Conservation (phyloP, 2,797 vertebrate species). For the Ciconia nigra region DNA sequence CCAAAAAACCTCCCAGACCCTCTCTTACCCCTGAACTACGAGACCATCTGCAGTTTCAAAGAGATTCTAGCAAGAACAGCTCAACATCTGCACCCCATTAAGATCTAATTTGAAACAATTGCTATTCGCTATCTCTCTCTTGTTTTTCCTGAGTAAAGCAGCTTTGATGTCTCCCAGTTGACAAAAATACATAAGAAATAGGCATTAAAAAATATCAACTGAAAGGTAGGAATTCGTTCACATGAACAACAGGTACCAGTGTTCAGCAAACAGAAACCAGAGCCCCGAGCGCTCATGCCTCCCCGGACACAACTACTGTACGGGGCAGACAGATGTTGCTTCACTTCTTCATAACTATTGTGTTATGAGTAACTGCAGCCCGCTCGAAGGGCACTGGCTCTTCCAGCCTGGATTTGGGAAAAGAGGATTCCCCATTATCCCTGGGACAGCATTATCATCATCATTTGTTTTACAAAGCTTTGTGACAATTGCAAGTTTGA, state of each 20-base stretch:
- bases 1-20: slow-evolving; percentile 16
- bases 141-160: slow-evolving; percentile 49
- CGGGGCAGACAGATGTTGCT: background rate
- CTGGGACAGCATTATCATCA: background rate
- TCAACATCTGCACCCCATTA: slow-evolving; percentile 66
- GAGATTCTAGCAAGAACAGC: slow-evolving; percentile 13
- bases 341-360: background rate
- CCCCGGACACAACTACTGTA: background rate
- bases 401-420: background rate
- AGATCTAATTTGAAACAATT: slow-evolving; percentile 62
- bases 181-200: slow-evolving; percentile 33
- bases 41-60: slow-evolving; percentile 68
- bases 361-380: background rate
- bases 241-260: background rate
- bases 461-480: background rate
- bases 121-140: slow-evolving; percentile 39
- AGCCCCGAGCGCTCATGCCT: background rate
- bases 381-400: background rate
- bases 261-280: background rate
- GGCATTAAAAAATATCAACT: background rate
- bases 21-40: slow-evolving; percentile 36
- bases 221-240: background rate
- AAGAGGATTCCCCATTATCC: background rate
- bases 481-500: background rate
- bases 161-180: slow-evolving; percentile 48